Conservation (phyloP, 2,888 invertebrate species). For the Oligia latruncula region DNA sequence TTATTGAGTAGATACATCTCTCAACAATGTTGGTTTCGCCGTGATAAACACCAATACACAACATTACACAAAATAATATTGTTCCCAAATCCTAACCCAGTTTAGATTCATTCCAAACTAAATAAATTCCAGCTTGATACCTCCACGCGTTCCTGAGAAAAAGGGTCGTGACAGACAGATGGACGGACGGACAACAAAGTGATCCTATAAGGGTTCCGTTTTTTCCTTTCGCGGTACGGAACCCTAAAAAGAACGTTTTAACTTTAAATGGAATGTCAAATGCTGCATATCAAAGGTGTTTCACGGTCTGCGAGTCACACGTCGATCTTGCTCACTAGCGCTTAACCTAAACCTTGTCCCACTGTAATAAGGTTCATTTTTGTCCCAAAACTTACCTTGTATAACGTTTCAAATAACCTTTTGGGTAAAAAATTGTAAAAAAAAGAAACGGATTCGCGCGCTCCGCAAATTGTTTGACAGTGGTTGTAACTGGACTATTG, state of each 20-base stretch:
- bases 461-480: constrained; percentile 61
- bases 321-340: background rate
- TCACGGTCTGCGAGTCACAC: constrained; percentile 49
- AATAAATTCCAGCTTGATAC: background rate
- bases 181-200: too few species aligned
- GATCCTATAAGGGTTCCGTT: too few species aligned
- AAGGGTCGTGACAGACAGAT: too few species aligned
- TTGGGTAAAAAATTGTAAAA: constrained; percentile 37
- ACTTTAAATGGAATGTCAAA: constrained; percentile 64
- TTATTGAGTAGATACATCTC: background rate
- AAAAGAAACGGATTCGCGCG: constrained; percentile 23
- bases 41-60: background rate
- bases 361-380: constrained; percentile 17
- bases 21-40: background rate
- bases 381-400: background rate
- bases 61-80: background rate
- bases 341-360: constrained; percentile 3
- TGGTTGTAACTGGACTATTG: constrained; percentile 46
- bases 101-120: constrained; percentile 13
- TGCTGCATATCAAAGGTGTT: constrained; percentile 60
- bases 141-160: too few species aligned
- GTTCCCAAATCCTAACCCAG: constrained; percentile 18
- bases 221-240: too few species aligned
- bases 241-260: constrained; percentile 37
- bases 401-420: constrained; percentile 36